Evolutionary conservation across 1,140 invertebrate genomes (phyloP), one percentile per base, ranked within the genome.

Genomic region (Cydia pomonella): DNA sequence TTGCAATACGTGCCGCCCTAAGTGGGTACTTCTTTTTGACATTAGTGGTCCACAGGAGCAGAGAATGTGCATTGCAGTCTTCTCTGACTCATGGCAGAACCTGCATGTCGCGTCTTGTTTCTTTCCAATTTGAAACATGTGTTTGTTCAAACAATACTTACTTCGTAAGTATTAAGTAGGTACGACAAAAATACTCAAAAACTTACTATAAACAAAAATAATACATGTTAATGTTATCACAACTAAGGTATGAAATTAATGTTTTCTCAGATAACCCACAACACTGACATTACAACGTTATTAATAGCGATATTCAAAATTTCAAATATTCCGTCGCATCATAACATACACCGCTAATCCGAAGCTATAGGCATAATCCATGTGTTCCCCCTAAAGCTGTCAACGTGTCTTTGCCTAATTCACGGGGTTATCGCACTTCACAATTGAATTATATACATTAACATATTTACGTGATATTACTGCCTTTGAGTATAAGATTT

Each of bases 401-500:
- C 33, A 69, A 69, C 64, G 64, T 69, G 64, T 69, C 64, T 41
- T 69, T 18, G 16, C 29, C n/a, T 69, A 69, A 69, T 69, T 69
- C 64, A 18, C 33, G 18, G 29, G 64, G 27, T 66, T 69, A 69
- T 69, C 64, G 41, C 33, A 69, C 16, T 69, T 69, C 7, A 69
- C 64, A 69, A 69, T 69, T 69, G 21, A 69, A 69, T 69, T 69
- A 41, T 69, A 69, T 23, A 38, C n/a, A 38, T 69, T 69, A 38
- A 33, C 64, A 69, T 69, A 69, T 38, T 69, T 69, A 69, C 64
- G 25, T 38, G n/a, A 69, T 33, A 33, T 41, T 33, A n/a, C 12
- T n/a, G 29, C 64, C 16, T 69, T n/a, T 18, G 12, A 33, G 33
- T 50, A 13, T n/a, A 33, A 64, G 18, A 69, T 69, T 69, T 25